Evolutionary conservation across 1,140 invertebrate species (phyloP).

Genomic region (Hyles vespertilio): DNA sequence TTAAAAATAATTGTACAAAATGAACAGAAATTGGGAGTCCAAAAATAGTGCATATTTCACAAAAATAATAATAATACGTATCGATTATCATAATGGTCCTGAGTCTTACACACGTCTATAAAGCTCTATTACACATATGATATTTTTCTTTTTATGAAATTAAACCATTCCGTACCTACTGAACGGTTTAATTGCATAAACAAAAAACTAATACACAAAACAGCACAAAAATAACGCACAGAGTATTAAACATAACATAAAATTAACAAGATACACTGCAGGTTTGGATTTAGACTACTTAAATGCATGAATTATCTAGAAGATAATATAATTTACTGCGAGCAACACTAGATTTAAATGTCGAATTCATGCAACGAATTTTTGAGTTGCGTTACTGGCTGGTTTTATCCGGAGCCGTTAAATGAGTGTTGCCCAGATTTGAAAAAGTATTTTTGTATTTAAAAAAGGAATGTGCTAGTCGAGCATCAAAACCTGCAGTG

Average conservation of each 20-base stretch:
- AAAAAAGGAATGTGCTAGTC: constrained; percentile 49
- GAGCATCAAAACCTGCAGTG: constrained; percentile 59
- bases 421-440: too few relatives aligned
- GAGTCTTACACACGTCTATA: constrained; percentile 67
- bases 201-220: constrained; percentile 53
- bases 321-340: background rate
- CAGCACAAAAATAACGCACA: constrained; percentile 65
- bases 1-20: constrained; percentile 41
- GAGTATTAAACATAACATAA: constrained; percentile 50
- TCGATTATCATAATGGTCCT: constrained; percentile 58
- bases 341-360: background rate
- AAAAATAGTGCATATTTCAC: constrained; percentile 56
- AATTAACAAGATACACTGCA: constrained; percentile 55
- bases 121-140: constrained; percentile 58
- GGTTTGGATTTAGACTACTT: constrained; percentile 45
- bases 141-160: constrained; percentile 35
- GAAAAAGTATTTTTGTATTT: background rate
- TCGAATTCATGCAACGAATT: background rate
- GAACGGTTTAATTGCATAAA: constrained; percentile 48
- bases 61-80: constrained; percentile 38
- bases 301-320: constrained; percentile 41
- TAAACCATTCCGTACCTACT: constrained; percentile 34
- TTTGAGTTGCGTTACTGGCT: too few relatives aligned
- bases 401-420: too few relatives aligned
- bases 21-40: constrained; percentile 30